phyloP scores from a whole-genome alignment of 2,113 vertebrate species.

The Corvus hawaiiensis region DNA sequence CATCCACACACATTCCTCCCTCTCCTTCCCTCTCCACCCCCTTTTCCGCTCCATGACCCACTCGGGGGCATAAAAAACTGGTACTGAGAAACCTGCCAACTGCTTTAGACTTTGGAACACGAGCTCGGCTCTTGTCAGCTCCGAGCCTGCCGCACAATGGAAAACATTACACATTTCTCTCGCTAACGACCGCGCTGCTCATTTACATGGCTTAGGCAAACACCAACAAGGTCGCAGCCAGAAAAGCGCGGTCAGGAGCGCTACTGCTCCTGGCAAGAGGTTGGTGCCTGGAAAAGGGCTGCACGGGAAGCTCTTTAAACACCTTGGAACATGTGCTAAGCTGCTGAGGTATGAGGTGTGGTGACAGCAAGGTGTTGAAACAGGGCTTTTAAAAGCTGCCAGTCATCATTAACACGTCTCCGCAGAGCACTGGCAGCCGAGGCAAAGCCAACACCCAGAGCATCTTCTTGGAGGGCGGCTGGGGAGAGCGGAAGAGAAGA shows the following conservation, averaged over 20 bases:
- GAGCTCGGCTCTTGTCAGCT: constrained; percentile 38
- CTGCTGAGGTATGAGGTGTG: constrained; percentile 66
- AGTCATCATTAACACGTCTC: constrained; percentile 63
- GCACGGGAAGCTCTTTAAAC: constrained; percentile 16
- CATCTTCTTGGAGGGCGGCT: not conserved
- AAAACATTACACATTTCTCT: constrained; percentile 1
- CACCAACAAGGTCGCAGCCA: constrained; percentile 59
- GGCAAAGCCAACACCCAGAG: constrained; percentile 36
- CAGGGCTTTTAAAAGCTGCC: constrained; percentile 42
- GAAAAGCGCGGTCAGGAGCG: constrained; percentile 40
- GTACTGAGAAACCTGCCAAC: constrained; percentile 71
- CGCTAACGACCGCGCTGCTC: constrained; percentile 33
- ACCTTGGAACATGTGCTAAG: constrained; percentile 63
- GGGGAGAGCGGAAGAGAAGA: not conserved
- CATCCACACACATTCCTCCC: constrained; percentile 28
- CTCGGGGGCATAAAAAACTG: constrained; percentile 71
- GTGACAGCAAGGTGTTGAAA: constrained; percentile 65
- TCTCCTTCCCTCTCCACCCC: constrained; percentile 43
- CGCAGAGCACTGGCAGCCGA: not conserved
- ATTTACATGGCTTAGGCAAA: constrained; percentile 59
- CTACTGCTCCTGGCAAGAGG: constrained; percentile 52
- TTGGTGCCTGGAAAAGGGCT: not conserved
- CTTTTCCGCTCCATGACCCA: constrained; percentile 51
- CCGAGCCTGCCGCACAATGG: constrained; percentile 23
- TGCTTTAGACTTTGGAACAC: constrained; percentile 62